Evolutionary conservation across 2,888 invertebrate species (phyloP).

Genomic region (Agrotis exclamationis): DNA sequence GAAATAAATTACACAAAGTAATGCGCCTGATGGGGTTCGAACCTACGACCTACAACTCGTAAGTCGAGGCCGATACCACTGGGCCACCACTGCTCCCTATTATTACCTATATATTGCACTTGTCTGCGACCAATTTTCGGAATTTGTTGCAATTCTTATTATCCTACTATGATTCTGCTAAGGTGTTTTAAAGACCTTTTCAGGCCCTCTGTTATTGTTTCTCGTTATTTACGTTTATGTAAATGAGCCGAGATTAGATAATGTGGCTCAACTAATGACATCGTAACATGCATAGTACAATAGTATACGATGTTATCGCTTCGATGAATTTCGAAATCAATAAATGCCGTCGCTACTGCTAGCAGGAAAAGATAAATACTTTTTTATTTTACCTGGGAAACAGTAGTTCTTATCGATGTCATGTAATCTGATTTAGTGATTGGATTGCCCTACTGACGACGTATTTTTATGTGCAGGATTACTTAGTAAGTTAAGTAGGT

Average conservation of each 20-base stretch:
- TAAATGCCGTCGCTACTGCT: constrained; percentile 63
- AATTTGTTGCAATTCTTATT: no score
- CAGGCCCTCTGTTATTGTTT: constrained; percentile 47
- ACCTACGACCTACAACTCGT: no score
- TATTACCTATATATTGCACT: no score
- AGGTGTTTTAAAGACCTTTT: no score
- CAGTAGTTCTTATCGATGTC: constrained; percentile 58
- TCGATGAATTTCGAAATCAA: constrained; percentile 70
- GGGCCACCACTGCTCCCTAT: no score
- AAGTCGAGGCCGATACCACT: no score
- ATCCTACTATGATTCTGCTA: no score
- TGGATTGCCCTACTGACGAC: constrained; percentile 35
- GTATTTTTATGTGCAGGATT: constrained; percentile 24
- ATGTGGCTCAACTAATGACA: constrained; percentile 61
- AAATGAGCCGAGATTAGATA: constrained; percentile 69
- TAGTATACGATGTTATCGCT: constrained; percentile 64
- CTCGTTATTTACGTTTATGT: constrained; percentile 62
- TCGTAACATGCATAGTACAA: constrained; percentile 60
- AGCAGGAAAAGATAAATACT: constrained; percentile 67
- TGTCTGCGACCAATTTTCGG: no score
- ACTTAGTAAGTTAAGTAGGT: no score
- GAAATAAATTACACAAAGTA: no score
- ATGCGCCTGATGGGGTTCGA: no score
- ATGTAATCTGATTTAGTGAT: constrained; percentile 49
- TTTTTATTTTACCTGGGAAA: constrained; percentile 56